These are phyloP conservation scores for Ceratosolen solmsi DNA, from an alignment of 1,140 invertebrate species.

Conservation along the genomic window DNA sequence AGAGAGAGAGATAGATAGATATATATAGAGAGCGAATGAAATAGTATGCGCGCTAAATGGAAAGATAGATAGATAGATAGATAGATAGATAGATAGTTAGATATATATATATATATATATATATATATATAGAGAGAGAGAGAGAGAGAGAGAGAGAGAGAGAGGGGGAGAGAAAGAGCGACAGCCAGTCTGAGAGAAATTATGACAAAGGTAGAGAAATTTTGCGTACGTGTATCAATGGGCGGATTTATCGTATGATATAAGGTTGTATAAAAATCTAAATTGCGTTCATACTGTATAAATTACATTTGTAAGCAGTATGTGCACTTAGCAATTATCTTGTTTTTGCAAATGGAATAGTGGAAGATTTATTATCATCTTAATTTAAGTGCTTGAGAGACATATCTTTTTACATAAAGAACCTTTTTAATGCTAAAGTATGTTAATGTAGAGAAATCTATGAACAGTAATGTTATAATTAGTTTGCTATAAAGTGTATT, in stretches of 20 bases:
- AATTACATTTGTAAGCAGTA: neutral
- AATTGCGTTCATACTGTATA: neutral
- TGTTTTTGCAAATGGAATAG: neutral
- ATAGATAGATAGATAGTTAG: neutral
- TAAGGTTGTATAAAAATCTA: neutral
- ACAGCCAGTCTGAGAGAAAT: neutral
- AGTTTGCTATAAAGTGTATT: slow-evolving; percentile 15
- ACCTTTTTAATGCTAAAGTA: neutral
- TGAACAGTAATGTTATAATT: neutral
- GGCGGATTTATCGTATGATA: neutral
- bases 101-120: neutral
- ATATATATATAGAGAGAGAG: neutral
- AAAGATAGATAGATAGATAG: neutral
- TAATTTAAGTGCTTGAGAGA: neutral
- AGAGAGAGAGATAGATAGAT: slow-evolving; percentile 12
- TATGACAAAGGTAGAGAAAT: neutral
- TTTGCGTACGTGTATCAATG: neutral
- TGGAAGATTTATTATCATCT: neutral
- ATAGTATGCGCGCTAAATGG: neutral
- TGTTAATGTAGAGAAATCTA: neutral
- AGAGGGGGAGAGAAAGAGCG: neutral
- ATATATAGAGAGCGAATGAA: neutral
- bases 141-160: neutral
- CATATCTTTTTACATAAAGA: neutral
- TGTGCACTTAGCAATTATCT: neutral